Evolutionary conservation across 2,888 invertebrate species (phyloP).

Genomic region (Proisotoma minuta): DNA sequence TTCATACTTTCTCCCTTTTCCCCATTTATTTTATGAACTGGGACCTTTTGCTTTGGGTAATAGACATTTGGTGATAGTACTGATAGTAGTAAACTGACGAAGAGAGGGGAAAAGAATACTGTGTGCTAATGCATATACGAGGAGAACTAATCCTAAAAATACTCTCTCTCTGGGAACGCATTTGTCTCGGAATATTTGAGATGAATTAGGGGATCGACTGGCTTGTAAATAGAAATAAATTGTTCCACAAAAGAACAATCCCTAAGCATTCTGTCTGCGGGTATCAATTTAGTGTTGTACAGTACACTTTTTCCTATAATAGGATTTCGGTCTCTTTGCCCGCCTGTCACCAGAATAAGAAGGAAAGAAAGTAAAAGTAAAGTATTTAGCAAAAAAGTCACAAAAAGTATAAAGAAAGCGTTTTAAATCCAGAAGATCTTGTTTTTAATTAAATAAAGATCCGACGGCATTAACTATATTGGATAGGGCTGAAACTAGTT

Average conservation of each 20-base stretch:
- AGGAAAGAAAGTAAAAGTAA: neutral
- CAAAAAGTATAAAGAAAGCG: constrained; percentile 2
- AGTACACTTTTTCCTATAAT: neutral
- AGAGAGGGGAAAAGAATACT: neutral
- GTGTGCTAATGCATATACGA: neutral
- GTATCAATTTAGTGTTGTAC: neutral
- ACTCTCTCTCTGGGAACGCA: constrained; percentile 10
- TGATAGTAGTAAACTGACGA: neutral
- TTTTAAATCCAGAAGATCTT: constrained; percentile 12
- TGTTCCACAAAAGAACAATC: neutral
- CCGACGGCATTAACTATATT: constrained; percentile 26
- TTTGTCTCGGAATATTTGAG: constrained; percentile 17
- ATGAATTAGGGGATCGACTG: constrained; percentile 20
- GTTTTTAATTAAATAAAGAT: constrained; percentile 42
- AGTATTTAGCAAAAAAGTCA: constrained; percentile 8
- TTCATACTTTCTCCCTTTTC: constrained; percentile 1
- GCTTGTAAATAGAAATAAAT: constrained; percentile 17
- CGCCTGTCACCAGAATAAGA: neutral
- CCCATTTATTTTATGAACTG: constrained; percentile 2
- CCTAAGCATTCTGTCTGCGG: neutral
- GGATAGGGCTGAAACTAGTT: constrained; percentile 11
- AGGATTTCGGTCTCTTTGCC: neutral
- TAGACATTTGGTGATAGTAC: constrained; percentile 4
- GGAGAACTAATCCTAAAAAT: constrained; percentile 14
- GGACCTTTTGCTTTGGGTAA: neutral